Evolutionary conservation across 2,113 vertebrate genomes (phyloP), one percentile per base, ranked within the genome.

Genomic region (Strix aluco): DNA sequence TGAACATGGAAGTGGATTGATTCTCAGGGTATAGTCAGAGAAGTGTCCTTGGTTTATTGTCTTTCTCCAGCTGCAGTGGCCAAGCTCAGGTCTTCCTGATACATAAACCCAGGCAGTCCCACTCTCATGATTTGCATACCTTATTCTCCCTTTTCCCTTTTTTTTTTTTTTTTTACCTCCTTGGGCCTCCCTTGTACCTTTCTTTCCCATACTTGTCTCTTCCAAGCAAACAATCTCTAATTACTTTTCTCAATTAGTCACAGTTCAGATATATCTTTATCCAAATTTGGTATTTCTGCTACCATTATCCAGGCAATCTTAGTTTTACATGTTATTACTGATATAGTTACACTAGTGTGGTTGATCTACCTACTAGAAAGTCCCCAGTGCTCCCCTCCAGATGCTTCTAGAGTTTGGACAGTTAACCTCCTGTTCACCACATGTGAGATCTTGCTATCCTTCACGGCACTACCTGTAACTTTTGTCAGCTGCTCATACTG

Each of bases 321-420:
- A 46, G 21, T 36, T 86, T 77, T 36, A 10, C 11, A 22, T 26
- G 3, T 54, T 63, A 21, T 87, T 67, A 49, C 23, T 38, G 19
- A 49, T 17, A 17, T 4, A 51, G 40, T 62, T 67, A 42, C 9
- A 34, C 12, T 55, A 2, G 3, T n/a, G 13, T 2, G 59, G 34
- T 42, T 73, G 19, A 4, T 63, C 9, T 40, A 49, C 6, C 10
- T 9, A 26, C 11, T 38, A 47, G 25, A 62, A 75, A 57, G 10
- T 29, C 3, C 8, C 3, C 7, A 36, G 0, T 32, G 5, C 4
- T 78, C 3, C 16, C 8, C 15, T 80, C 15, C 13, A 44, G 15
- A 26, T 15, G 15, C 2, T 13, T 51, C n/a, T 78, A 22, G 7
- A 63, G 4, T 65, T 17, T 23, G 14, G 15, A 5, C 6, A 1